Evolutionary conservation across 2,113 vertebrate species (phyloP).

Genomic region (Holacanthus passer): DNA sequence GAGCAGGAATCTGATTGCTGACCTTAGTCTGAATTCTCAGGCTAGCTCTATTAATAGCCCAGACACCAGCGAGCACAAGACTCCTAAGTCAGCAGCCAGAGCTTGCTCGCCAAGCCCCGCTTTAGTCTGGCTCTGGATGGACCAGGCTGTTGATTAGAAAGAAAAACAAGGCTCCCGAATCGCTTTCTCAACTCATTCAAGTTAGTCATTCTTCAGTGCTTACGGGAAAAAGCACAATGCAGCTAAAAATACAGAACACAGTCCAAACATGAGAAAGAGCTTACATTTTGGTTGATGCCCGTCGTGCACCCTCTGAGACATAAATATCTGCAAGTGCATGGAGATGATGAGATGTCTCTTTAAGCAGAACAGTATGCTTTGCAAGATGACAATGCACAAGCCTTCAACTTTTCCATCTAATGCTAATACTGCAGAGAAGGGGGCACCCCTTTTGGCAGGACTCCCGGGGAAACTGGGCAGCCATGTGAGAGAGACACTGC

Average conservation of each 20-base stretch:
- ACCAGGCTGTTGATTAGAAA: conserved; percentile 66
- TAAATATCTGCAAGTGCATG: not conserved
- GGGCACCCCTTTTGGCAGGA: conserved; percentile 57
- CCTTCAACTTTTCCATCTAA: conserved; percentile 7
- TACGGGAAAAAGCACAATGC: conserved; percentile 1
- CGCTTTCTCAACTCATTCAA: conserved; percentile 19
- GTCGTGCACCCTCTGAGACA: not conserved
- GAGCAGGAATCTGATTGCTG: conserved; percentile 80
- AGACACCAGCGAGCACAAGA: conserved; percentile 73
- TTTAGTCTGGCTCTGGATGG: conserved; percentile 60
- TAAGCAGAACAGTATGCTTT: conserved; percentile 4
- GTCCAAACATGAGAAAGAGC: not conserved
- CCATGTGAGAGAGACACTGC: conserved; percentile 28
- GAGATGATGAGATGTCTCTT: not conserved
- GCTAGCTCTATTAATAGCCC: conserved; percentile 83
- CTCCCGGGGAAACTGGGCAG: conserved; percentile 57
- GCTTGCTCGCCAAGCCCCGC: conserved; percentile 29
- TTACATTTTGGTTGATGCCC: not conserved
- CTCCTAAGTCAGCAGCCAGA: conserved; percentile 73
- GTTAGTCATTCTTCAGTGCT: not conserved
- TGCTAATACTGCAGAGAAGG: conserved; percentile 46
- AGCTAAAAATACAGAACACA: not conserved
- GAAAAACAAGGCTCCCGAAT: conserved; percentile 54
- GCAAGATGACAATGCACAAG: conserved; percentile 15
- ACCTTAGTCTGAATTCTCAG: conserved; percentile 85